A percentile compares a stretch with the other conserved stretches of the same genome.
phyloP scores from a whole-genome alignment of 2,113 vertebrate species.

The Stomatorhinus ivindoensis region DNA sequence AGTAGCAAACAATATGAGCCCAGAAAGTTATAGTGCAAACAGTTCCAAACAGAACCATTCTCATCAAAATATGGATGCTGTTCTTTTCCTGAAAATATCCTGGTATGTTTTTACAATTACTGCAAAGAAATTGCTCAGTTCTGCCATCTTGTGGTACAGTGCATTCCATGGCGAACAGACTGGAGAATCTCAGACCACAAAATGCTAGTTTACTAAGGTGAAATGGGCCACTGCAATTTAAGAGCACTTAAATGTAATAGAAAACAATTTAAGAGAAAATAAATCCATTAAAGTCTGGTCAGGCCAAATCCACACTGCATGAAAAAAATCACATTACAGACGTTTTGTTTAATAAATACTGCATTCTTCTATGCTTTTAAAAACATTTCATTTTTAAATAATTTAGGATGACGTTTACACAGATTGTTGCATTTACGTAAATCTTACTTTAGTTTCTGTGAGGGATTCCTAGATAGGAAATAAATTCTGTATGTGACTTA shows the following conservation, averaged over 20 bases:
- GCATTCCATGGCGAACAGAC: background rate
- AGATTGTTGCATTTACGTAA: background rate
- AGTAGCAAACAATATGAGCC: background rate
- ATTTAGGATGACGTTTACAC: background rate
- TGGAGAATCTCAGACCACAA: background rate
- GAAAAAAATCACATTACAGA: background rate
- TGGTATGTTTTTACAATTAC: background rate
- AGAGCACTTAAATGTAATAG: background rate
- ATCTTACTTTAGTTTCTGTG: background rate
- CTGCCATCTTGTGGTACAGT: constrained; percentile 4
- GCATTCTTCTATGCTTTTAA: background rate
- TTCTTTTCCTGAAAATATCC: background rate
- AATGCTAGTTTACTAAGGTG: background rate
- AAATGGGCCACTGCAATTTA: background rate
- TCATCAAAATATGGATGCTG: background rate
- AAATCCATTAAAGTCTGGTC: background rate
- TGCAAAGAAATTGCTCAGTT: background rate
- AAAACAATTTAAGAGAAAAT: background rate
- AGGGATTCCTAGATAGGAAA: background rate
- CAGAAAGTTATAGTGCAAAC: background rate
- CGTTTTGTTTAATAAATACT: background rate
- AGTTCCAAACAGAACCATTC: background rate
- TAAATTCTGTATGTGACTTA: background rate
- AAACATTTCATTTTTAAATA: background rate
- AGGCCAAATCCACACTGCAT: background rate